A percentile compares a stretch with the other conserved stretches of the same genome.
phyloP scores from a whole-genome alignment of 2,888 invertebrate genomes.

The Temnothorax unifasciatus region DNA sequence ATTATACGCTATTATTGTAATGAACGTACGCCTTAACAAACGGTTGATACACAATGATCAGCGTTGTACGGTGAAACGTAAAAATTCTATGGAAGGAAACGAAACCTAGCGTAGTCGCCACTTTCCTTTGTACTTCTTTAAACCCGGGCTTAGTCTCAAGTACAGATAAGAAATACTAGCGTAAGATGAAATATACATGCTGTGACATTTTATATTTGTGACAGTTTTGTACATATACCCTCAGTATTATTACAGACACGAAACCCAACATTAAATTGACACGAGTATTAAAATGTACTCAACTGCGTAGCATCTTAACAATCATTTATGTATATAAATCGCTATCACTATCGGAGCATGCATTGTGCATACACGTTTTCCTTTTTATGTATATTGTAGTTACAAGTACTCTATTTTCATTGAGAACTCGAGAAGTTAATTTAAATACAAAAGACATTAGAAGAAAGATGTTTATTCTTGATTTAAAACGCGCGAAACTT shows the following conservation, averaged over 20 bases:
- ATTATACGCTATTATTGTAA: constrained; percentile 53
- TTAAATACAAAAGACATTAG: constrained; percentile 67
- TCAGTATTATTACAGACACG: constrained; percentile 77
- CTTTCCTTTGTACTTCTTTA: constrained; percentile 67
- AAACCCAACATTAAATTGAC: constrained; percentile 76
- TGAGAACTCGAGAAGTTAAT: constrained; percentile 62
- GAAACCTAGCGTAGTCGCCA: constrained; percentile 51
- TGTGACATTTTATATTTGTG: constrained; percentile 74
- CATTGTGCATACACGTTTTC: constrained; percentile 65
- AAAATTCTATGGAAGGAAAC: constrained; percentile 68
- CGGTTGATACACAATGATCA: constrained; percentile 71
- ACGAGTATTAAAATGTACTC: constrained; percentile 78
- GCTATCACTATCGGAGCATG: constrained; percentile 72
- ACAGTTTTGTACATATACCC: constrained; percentile 79
- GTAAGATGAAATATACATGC: constrained; percentile 71
- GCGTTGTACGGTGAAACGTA: constrained; percentile 62
- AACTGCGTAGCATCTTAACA: constrained; percentile 65
- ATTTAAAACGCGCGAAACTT: constrained; percentile 63
- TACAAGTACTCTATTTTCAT: constrained; percentile 61
- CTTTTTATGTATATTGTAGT: constrained; percentile 64
- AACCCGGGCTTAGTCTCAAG: constrained; percentile 60
- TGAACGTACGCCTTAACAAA: constrained; percentile 67
- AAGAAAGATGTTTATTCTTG: constrained; percentile 64
- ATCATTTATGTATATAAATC: constrained; percentile 68
- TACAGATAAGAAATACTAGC: constrained; percentile 62